These are phyloP conservation scores for Phocoena phocoena DNA, from an alignment of 2,113 vertebrate species.

Conservation along the genomic window DNA sequence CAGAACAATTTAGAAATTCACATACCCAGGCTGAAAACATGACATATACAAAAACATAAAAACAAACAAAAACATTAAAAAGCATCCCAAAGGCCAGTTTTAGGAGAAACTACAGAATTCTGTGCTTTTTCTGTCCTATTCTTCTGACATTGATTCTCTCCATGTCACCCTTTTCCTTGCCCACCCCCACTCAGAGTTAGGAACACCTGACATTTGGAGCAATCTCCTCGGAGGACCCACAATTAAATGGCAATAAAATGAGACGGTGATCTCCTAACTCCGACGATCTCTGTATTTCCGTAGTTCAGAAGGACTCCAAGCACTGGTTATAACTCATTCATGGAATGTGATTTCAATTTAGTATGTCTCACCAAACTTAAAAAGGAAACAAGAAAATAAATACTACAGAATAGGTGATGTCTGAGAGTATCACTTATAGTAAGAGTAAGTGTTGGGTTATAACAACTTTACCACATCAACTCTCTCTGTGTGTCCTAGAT, in stretches of 20 bases:
- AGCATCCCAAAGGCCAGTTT: not conserved
- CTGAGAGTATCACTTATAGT: not conserved
- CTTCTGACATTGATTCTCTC: not conserved
- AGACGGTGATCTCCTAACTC: not conserved
- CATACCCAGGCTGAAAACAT: not conserved
- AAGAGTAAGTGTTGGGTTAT: not conserved
- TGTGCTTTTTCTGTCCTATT: not conserved
- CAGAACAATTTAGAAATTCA: not conserved
- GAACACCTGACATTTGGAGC: not conserved
- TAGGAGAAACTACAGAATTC: not conserved
- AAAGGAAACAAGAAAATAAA: no score
- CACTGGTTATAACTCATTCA: not conserved
- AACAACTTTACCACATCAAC: not conserved
- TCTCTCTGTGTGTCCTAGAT: not conserved
- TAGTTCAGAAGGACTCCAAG: not conserved
- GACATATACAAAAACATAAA: not conserved
- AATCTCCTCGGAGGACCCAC: not conserved
- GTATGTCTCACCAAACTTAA: not conserved
- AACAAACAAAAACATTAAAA: not conserved
- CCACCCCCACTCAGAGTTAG: not conserved
- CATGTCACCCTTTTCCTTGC: fast-evolving
- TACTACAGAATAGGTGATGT: not conserved
- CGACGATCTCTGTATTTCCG: not conserved
- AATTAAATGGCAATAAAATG: not conserved
- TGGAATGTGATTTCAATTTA: not conserved